phyloP scores from a whole-genome alignment of 2,797 vertebrate species.

The Phoebastria nigripes region DNA sequence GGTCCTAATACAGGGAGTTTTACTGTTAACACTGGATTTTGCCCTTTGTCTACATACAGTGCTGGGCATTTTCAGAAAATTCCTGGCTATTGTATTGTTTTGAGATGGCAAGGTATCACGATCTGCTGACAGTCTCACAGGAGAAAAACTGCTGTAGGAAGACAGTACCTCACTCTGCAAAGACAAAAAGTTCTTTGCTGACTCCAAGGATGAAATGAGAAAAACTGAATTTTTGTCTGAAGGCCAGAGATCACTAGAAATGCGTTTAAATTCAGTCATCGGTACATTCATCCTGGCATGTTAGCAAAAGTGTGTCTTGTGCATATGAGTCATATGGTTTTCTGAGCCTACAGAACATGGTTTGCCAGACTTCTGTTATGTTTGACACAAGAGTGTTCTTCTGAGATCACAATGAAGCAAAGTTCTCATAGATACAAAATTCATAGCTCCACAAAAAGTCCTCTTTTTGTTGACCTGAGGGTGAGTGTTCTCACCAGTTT shows the following conservation, averaged over 20 bases:
- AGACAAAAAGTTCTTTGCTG: neutral
- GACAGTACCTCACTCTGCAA: neutral
- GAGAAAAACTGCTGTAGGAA: neutral
- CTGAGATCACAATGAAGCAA: neutral
- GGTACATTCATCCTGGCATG: neutral
- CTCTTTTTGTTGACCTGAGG: neutral
- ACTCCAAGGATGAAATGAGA: neutral
- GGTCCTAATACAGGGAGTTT: neutral
- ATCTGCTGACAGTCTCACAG: neutral
- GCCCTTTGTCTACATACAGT: neutral
- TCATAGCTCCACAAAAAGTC: neutral
- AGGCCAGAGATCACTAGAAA: neutral
- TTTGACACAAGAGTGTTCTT: neutral
- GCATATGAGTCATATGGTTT: neutral
- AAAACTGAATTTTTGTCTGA: neutral
- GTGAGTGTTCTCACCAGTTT: neutral
- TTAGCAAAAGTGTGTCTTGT: neutral
- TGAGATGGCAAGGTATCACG: neutral
- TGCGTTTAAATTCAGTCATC: neutral
- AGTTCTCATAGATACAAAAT: neutral
- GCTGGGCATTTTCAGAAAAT: neutral
- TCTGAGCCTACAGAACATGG: slow-evolving; percentile 7
- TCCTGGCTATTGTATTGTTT: neutral
- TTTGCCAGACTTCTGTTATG: neutral
- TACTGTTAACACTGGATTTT: neutral